Base-by-base conservation (phyloP, 2,113 vertebrate genomes). In the Engraulis encrasicolus region DNA sequence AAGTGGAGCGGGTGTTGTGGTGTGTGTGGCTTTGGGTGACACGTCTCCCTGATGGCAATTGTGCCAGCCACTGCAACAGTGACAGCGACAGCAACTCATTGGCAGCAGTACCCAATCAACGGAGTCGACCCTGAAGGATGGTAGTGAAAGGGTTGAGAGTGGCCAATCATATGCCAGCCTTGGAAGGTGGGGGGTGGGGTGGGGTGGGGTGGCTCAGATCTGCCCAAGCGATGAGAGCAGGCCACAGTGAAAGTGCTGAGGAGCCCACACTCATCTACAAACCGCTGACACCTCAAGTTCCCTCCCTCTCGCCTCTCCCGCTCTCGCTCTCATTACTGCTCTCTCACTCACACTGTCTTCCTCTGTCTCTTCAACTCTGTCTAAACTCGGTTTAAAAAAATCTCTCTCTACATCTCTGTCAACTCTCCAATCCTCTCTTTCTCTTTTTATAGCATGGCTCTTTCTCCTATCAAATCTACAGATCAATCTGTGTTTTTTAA, bases 41-140 rank as follows among this genome's bases (percentile, higher is more conserved):
- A 66, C 1, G 27, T 27, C 31, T 23, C 58, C 85, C 89, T 87
- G 78, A 87, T 88, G 90, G 89, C 89, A 85, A 45, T 85, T 89
- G 88, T 84, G 87, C 86, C 88, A 83, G 89, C 90, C 81, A 80
- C 86, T 14, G 58, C 90, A n/a, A n/a, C n/a, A n/a, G n/a, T n/a
- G n/a, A n/a, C n/a, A n/a, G n/a, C n/a, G n/a, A n/a, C n/a, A n/a
- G n/a, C n/a, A n/a, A n/a, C n/a, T n/a, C 82, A 80, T 87, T 87
- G 5, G 83, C 78, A 48, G 79, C 81, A 81, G 58, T 37, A 78
- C 40, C 78, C 58, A 85, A 86, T 85, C 80, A 82, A 11, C n/a
- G n/a, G 9, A 45, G 58, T n/a, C 18, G 49, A 37, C 52, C 87
- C 78, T 78, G 79, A n/a, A 78, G 86, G 83, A n/a, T n/a, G n/a